Evolutionary conservation across 2,113 vertebrate genomes (phyloP), one percentile per base, ranked within the genome.

Genomic region (Mungos mungo): DNA sequence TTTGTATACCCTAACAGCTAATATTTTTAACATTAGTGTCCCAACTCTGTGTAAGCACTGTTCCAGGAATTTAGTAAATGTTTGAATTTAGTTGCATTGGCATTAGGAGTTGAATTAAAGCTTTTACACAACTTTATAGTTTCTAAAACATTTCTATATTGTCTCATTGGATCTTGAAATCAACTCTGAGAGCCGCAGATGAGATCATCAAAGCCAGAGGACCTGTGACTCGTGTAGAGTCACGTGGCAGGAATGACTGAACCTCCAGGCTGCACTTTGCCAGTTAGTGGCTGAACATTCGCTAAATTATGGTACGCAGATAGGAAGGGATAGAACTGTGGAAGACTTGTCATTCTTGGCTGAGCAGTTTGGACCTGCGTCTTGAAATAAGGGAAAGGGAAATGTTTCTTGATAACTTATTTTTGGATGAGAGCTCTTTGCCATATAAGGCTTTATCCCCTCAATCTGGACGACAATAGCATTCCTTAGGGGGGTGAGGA

Each of bases 401-500:
- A 87, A 69, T 83, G 76, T 27, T 87, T 96, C 82, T 47, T 95
- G 71, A 74, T 85, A 83, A 76, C 35, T 94, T 95, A 80, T 95
- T 98, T 96, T 97, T 83, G 83, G 68, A 80, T 81, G 50, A 79
- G 54, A 65, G 27, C 71, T 86, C 68, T 65, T 33, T 60, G 81
- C 41, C 27, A 57, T 89, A 25, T 33, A 66, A 94, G 80, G 25
- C 87, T 71, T 91, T 88, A 80, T 81, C 90, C 96, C 65, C 54
- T 93, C 47, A 4, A 11, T 65, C 47, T 84, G 63, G 72, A 23
- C 5, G n/a, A 94, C 84, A 94, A 50, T 52, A 50, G 52, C 93
- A 84, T 92, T 98, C 95, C 90, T 96, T 47, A 41, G 57, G 63
- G 86, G 69, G 57, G 74, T 86, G 84, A 95, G 93, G n/a, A 88